Percentiles rank a stretch among this genome's conserved stretches.
phyloP scores from a whole-genome alignment of 2,113 vertebrate species.

The Tragulus kanchil region DNA sequence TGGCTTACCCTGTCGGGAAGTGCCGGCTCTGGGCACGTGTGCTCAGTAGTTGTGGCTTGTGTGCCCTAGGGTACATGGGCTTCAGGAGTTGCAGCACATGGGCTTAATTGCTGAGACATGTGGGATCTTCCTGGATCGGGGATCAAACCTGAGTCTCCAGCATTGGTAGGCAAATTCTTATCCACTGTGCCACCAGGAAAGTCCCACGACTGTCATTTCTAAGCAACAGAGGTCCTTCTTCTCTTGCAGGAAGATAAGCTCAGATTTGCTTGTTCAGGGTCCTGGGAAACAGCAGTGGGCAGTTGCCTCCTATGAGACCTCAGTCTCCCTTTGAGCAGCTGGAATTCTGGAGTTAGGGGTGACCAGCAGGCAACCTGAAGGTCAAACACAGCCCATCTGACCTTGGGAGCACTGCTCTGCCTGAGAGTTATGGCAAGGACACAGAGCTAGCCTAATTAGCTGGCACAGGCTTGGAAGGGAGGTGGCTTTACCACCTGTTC shows the following conservation, averaged over 20 bases:
- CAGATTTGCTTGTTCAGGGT: background rate
- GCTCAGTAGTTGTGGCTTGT: too few species aligned
- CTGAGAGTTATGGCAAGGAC: background rate
- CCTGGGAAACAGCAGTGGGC: background rate
- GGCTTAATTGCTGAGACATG: too few species aligned
- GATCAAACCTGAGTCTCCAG: too few species aligned
- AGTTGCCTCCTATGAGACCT: background rate
- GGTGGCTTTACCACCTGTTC: background rate
- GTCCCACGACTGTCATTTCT: background rate
- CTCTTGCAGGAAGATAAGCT: background rate
- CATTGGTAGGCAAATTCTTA: too few species aligned
- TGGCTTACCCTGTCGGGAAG: too few species aligned
- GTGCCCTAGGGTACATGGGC: too few species aligned
- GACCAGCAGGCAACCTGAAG: background rate
- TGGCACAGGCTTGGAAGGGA: background rate
- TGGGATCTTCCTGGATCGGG: too few species aligned
- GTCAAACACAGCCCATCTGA: background rate
- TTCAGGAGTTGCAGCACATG: too few species aligned
- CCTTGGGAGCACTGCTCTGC: background rate
- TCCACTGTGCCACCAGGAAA: too few species aligned
- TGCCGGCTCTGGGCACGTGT: too few species aligned
- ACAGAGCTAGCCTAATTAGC: slow-evolving; percentile 30
- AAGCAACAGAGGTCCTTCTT: background rate
- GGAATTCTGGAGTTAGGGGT: background rate
- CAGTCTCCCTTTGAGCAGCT: background rate